Conservation (phyloP, 2,888 invertebrate species). For the Argyresthia goedartella region DNA sequence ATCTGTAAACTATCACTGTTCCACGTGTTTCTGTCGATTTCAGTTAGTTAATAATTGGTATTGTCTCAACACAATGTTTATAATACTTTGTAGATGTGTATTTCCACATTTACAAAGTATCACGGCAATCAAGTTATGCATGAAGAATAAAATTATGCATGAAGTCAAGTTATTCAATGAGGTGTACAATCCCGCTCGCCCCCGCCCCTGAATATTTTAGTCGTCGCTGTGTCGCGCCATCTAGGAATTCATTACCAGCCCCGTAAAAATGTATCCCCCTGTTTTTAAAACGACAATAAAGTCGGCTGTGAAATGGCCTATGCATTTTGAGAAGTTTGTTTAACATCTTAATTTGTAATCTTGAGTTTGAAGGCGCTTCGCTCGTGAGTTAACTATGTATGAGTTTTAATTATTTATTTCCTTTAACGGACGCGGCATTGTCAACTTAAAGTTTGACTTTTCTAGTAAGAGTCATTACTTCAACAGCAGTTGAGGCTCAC, state of each 20-base stretch:
- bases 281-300: constrained; percentile 69
- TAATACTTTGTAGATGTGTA: no score
- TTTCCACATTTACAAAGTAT: neutral
- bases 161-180: constrained; percentile 58
- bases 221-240: constrained; percentile 27
- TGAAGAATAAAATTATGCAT: constrained; percentile 54
- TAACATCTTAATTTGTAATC: neutral
- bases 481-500: no score
- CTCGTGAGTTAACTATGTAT: no score
- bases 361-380: constrained; percentile 13
- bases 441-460: no score
- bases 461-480: no score
- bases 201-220: constrained; percentile 1
- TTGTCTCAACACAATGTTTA: no score
- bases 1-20: no score
- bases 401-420: no score
- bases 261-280: constrained; percentile 50
- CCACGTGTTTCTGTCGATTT: no score
- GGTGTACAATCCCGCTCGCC: neutral
- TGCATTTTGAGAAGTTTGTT: neutral
- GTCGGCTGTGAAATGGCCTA: constrained; percentile 12
- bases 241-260: constrained; percentile 49
- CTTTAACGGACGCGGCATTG: no score
- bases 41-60: no score
- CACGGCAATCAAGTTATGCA: neutral